Conservation (phyloP, 2,888 invertebrate species). For the Ramazzottius varieornatus region DNA sequence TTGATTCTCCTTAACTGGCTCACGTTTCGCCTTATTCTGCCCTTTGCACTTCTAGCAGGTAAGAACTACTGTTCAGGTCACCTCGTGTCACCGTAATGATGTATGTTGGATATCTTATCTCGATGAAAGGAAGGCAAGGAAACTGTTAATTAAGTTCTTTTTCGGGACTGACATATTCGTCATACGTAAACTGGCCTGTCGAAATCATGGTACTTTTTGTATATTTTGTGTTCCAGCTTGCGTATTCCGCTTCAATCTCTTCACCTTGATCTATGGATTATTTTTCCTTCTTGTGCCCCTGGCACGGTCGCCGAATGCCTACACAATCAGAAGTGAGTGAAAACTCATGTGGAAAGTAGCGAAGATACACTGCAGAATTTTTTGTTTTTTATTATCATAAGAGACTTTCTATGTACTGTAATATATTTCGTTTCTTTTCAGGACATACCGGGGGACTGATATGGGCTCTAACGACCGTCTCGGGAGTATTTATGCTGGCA, state of each 20-base stretch:
- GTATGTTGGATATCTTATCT: too few relatives aligned
- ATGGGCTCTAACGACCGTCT: background rate
- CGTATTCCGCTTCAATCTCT: conserved; percentile 3
- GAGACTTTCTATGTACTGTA: too few relatives aligned
- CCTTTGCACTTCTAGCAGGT: background rate
- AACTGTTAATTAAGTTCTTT: too few relatives aligned
- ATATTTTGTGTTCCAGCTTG: background rate
- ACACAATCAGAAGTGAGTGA: background rate
- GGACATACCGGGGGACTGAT: conserved; percentile 1
- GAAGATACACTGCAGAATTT: too few relatives aligned
- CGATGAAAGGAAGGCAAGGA: too few relatives aligned
- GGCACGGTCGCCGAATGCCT: conserved; percentile 2
- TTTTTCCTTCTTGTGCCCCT: background rate
- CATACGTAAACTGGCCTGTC: too few relatives aligned
- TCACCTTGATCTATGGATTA: conserved; percentile 2
- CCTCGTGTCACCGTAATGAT: too few relatives aligned
- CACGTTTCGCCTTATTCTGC: background rate
- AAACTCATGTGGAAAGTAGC: too few relatives aligned
- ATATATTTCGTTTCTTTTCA: background rate
- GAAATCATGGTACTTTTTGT: background rate
- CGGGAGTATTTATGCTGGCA: background rate
- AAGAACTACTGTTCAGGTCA: background rate
- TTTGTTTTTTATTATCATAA: too few relatives aligned
- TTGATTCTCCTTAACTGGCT: background rate
- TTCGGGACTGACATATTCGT: too few relatives aligned